Evolutionary conservation across 1,140 invertebrate genomes (phyloP), one percentile per base, ranked within the genome.

Genomic region (Anthonomus grandis): DNA sequence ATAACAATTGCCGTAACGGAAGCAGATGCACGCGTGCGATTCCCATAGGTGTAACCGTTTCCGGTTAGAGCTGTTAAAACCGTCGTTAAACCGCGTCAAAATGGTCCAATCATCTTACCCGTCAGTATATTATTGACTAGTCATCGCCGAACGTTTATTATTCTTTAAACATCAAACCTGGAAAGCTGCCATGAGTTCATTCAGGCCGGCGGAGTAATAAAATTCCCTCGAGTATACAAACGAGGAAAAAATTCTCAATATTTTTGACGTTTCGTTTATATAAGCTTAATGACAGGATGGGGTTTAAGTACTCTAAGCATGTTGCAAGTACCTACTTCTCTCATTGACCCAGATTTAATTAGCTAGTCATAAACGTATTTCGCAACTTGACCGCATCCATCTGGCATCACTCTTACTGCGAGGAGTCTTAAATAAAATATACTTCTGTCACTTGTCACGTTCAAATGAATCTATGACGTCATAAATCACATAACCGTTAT

Each of bases 131-230:
- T 38, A 38, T 38, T 4, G n/a, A 38, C n/a, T 38, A 12, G n/a
- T 38, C 36, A 38, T 38, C 36, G 17, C 36, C 4, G 36, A n/a
- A 38, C n/a, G 36, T 38, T 38, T 38, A 38, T 38, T 38, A 38
- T 38, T 13, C 12, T 38, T 38, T n/a, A n/a, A n/a, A n/a, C n/a
- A n/a, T n/a, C n/a, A n/a, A n/a, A n/a, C 36, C 4, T 13, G n/a
- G n/a, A 38, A 4, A n/a, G n/a, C 36, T 5, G 36, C 36, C n/a
- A 38, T 38, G 36, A 38, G n/a, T 38, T 38, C 36, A 38, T 38
- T 38, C 36, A 38, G 36, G 36, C 36, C 36, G 17, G 17, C 4
- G 12, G 3, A 38, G 36, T 38, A 38, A 38, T 38, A 38, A 38
- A 38, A 38, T 17, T n/a, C n/a, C n/a, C n/a, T n/a, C n/a, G n/a